Conservation (phyloP, 2,888 invertebrate species). For the Dendrolimus pini region DNA sequence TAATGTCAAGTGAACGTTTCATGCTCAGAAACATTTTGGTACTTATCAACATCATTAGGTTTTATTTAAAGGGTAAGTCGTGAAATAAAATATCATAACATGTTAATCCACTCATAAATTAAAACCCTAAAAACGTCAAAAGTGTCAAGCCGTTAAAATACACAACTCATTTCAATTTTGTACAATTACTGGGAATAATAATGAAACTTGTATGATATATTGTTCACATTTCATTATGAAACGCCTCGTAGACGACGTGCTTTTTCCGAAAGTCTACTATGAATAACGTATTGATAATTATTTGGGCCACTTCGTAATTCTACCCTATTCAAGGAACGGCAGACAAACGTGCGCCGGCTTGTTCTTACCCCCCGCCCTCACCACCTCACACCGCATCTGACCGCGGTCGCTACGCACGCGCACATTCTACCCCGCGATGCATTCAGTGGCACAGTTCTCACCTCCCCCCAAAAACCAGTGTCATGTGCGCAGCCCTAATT, state of each 20-base stretch:
- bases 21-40: background rate
- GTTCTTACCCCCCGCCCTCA: too few relatives aligned
- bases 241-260: background rate
- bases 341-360: too few relatives aligned
- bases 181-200: slow-evolving; percentile 63
- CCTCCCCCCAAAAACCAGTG: too few relatives aligned
- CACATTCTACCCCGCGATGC: too few relatives aligned
- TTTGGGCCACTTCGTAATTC: too few relatives aligned
- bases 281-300: too few relatives aligned
- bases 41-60: background rate
- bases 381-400: too few relatives aligned
- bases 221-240: slow-evolving; percentile 62
- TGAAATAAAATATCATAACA: slow-evolving; percentile 1
- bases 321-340: too few relatives aligned
- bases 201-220: slow-evolving; percentile 67
- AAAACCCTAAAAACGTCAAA: background rate
- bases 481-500: too few relatives aligned
- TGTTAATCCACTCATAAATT: background rate
- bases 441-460: too few relatives aligned
- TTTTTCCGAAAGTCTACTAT: too few relatives aligned
- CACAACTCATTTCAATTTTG: background rate
- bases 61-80: background rate
- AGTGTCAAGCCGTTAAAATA: background rate
- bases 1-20: background rate
- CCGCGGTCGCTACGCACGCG: too few relatives aligned